Conservation (phyloP, 2,797 vertebrate genomes). For the Todus mexicanus region DNA sequence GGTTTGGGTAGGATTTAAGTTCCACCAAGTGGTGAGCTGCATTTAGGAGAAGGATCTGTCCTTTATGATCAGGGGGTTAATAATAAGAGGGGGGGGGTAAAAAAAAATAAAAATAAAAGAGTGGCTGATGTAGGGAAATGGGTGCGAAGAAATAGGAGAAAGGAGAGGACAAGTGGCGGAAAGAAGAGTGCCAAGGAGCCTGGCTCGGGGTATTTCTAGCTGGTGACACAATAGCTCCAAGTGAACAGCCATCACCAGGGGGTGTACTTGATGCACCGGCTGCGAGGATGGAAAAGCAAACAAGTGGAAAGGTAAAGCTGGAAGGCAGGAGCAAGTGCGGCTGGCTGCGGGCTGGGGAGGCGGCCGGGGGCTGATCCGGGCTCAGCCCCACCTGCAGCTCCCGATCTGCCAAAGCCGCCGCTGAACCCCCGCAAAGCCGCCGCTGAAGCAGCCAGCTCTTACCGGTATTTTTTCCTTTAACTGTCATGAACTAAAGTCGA, state of each 20-base stretch:
- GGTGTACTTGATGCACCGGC: slow-evolving; percentile 41
- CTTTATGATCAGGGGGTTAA: neutral
- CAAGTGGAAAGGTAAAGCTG: slow-evolving; percentile 41
- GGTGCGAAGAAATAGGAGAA: neutral
- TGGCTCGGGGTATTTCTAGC: slow-evolving; percentile 7
- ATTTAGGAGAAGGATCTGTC: neutral
- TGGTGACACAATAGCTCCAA: slow-evolving; percentile 30
- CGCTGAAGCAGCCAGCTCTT: slow-evolving; percentile 7
- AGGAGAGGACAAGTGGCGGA: neutral
- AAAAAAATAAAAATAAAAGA: neutral
- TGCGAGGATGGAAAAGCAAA: slow-evolving; percentile 31
- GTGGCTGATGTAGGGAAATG: neutral
- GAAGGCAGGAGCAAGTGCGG: neutral
- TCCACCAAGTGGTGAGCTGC: neutral
- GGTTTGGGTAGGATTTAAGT: neutral
- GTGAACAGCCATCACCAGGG: slow-evolving; percentile 28
- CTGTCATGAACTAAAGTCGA: slow-evolving; percentile 42
- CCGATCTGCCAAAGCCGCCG: neutral
- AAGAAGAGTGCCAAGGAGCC: neutral
- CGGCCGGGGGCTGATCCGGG: neutral
- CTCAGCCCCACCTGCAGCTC: neutral
- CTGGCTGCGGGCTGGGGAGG: neutral
- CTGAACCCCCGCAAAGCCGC: neutral
- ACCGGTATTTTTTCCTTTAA: slow-evolving; percentile 39
- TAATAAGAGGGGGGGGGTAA: too few relatives aligned